phyloP scores from a whole-genome alignment of 1,140 invertebrate genomes.

The Aphaenogaster rudis region DNA sequence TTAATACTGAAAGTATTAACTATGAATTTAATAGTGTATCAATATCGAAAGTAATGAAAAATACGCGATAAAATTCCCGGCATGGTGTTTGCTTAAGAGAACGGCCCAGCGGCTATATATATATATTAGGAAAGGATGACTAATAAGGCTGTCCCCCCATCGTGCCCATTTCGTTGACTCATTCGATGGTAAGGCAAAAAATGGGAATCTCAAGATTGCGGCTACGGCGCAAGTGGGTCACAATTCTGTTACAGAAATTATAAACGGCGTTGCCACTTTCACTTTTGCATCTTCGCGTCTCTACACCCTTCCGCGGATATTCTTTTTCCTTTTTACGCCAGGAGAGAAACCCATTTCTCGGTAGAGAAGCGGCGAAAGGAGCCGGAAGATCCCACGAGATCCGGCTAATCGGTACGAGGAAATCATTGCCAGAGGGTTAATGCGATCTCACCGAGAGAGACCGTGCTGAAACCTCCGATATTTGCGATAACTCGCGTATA shows the following conservation, averaged over 20 bases:
- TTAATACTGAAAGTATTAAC: no score
- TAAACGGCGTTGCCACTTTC: constrained; percentile 59
- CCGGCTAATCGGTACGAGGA: not conserved
- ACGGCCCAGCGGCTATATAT: no score
- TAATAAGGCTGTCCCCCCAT: constrained; percentile 7
- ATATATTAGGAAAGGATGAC: constrained; percentile 37
- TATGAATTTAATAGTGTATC: not conserved
- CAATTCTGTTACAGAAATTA: constrained; percentile 41
- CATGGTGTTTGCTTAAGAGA: not conserved
- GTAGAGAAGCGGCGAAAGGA: constrained; percentile 17
- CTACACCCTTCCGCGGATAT: constrained; percentile 20
- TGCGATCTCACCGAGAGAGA: not conserved
- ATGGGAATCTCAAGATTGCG: constrained; percentile 22
- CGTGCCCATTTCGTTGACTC: constrained; percentile 32
- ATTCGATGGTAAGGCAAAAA: constrained; percentile 17
- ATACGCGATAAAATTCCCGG: not conserved
- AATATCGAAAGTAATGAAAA: constrained; percentile 3
- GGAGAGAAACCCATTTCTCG: constrained; percentile 27
- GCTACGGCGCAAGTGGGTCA: constrained; percentile 21
- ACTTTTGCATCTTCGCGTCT: constrained; percentile 51
- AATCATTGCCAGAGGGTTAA: constrained; percentile 8
- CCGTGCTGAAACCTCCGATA: not conserved
- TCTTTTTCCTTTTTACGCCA: not conserved
- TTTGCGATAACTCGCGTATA: not conserved
- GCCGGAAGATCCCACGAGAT: not conserved